phyloP scores from a whole-genome alignment of 1,140 invertebrate genomes.

The Tetranychus cinnabarinus region DNA sequence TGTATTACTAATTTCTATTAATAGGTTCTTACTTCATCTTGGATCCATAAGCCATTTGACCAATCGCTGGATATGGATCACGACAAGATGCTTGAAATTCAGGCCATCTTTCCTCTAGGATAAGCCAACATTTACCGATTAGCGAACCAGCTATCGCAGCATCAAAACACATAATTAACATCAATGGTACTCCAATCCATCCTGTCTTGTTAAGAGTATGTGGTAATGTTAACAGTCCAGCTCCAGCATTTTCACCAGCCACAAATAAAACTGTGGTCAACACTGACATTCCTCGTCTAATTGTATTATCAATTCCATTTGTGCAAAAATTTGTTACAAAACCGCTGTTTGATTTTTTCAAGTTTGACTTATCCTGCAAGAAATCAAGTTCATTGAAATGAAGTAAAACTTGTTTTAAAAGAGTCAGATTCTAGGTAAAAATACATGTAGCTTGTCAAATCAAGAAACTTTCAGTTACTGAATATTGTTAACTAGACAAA shows the following conservation, averaged over 20 bases:
- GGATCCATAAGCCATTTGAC: not conserved
- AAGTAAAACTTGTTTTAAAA: too few relatives aligned
- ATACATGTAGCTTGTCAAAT: too few relatives aligned
- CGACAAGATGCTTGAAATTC: not conserved
- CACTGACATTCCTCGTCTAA: not conserved
- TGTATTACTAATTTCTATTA: too few relatives aligned
- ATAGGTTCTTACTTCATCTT: not conserved
- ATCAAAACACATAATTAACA: not conserved
- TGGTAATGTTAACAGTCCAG: constrained; percentile 42
- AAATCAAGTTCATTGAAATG: too few relatives aligned
- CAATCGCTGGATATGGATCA: constrained; percentile 8
- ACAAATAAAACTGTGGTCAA: constrained; percentile 28
- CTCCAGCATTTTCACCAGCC: constrained; percentile 45
- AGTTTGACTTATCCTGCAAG: too few relatives aligned
- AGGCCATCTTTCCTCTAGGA: constrained; percentile 8
- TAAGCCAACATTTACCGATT: constrained; percentile 8
- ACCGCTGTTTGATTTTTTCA: too few relatives aligned
- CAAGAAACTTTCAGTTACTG: too few relatives aligned
- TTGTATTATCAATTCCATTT: not conserved
- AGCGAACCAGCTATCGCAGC: not conserved
- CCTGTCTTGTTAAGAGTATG: constrained; percentile 1
- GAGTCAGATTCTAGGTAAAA: too few relatives aligned
- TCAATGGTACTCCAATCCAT: constrained; percentile 7
- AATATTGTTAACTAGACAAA: too few relatives aligned
- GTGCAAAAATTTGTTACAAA: not conserved